Base-by-base conservation (phyloP, 2,797 vertebrate species). In the Sebastes flavidus region DNA sequence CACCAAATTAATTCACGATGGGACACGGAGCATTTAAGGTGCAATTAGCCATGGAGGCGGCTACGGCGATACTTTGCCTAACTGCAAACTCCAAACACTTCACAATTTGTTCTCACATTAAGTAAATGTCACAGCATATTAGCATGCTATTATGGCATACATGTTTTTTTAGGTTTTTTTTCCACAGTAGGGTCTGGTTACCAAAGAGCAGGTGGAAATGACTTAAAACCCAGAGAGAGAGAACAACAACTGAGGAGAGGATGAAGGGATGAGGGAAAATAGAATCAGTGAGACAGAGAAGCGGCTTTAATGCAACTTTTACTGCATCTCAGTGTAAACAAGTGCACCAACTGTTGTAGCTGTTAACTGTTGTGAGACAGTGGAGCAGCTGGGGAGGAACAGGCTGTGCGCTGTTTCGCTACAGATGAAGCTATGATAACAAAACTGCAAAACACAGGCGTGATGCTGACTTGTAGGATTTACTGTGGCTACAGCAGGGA, bases 101-200 rank as follows among this genome's bases (percentile, higher is more conserved):
- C 36, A 75, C 87, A 85, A 83, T 91, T 91, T 92, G 80, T 89
- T 91, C 89, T 88, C 84, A 82, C 87, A 89, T 93, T 91, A 90
- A 87, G 87, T 83, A 92, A 93, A 95, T 94, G 92, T 92, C 92
- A 92, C 81, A 78, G 85, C 83, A 72, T 91, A 92, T 93, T 92
- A 92, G 83, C 76, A 81, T 80, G 83, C 79, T 65, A 89, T 87
- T 81, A 92, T 49, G 58, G 71, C 52, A 16, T 38, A 61, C 18
- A 30, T 56, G 65, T 52, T 86, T 79, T 77, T 13, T 83, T 69
- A 38, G 7, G 25, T n/a, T 81, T 83, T 83, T 22, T 55, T 66
- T 30, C 18, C 54, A 56, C 69, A 63, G 60, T 24, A 29, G 20
- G 25, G 46, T 80, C 69, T 81, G 55, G 72, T 71, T 80, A 68